Base-by-base conservation (phyloP, 2,888 invertebrate genomes). In the Brachylomia viminalis region DNA sequence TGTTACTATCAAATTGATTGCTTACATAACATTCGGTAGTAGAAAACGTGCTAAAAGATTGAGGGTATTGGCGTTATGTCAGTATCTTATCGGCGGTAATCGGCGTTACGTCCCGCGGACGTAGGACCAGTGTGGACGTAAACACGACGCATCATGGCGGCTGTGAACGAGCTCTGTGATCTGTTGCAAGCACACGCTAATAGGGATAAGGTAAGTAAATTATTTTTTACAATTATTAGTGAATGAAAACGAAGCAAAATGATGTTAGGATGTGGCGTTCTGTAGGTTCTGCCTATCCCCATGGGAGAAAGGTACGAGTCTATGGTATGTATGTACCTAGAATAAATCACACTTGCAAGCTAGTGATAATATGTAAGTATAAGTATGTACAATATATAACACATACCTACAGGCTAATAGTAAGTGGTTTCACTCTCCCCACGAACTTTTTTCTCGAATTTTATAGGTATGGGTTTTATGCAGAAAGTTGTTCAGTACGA, bases 181-280 rank as follows among this genome's bases (percentile, higher is more conserved):
- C 97, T 98, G 89, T 94, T 98, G 86, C 98, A 98, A 84, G 97
- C 97, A 2, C 98, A 98, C 90, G 97, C 97, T 80, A 98, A 98
- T 56, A 97, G 98, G 87, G 98, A 98, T 96, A 98, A 98, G 97
- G 98, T 97, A 95, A 91, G 88, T 15, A 17, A 11, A 52, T 10
- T 23, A 2, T 20, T 54, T n/a, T 23, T 13, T 4, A 27, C 11
- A 17, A 30, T 58, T 17, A 49, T 15, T 45, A 1, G 30, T 13
- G 6, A 27, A n/a, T n/a, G 27, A 27, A 15, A 56, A 27, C 2
- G 56, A 56, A 27, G 27, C 56, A 27, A 56, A 27, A 56, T 0
- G 3, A 5, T n/a, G 6, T 17, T 27, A 17, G 27, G 27, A 17
- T 58, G 56, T 58, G 56, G 56, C 27, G 17, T 30, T 58, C 27